Percentiles rank a stretch among this genome's conserved stretches.
Conservation (phyloP, 2,888 invertebrate genomes). For the Neoaliturus tenellus region DNA sequence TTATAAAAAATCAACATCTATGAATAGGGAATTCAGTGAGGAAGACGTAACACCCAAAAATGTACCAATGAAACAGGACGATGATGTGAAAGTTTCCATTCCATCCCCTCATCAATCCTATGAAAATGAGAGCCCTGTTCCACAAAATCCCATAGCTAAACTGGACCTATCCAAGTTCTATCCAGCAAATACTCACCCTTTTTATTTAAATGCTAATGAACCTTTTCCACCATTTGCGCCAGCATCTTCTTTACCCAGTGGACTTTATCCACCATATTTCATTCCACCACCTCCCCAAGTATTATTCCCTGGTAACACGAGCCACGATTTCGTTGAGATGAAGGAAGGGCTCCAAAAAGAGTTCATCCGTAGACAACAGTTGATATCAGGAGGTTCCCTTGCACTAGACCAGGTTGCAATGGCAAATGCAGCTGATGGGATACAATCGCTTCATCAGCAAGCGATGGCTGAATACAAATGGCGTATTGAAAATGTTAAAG, state of each 20-base stretch:
- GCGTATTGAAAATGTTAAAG: conserved; percentile 53
- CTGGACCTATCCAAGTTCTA: conserved; percentile 56
- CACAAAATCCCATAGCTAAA: conserved; percentile 43
- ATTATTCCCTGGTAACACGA: conserved; percentile 72
- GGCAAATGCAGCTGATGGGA: conserved; percentile 62
- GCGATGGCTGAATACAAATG: conserved; percentile 65
- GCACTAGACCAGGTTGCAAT: conserved; percentile 73
- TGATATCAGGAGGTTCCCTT: conserved; percentile 81
- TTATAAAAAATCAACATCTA: conserved; percentile 51
- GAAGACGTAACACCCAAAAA: background rate
- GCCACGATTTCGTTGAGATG: conserved; percentile 79
- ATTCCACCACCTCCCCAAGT: conserved; percentile 77
- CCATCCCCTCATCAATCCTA: conserved; percentile 19
- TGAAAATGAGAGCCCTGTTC: conserved; percentile 10
- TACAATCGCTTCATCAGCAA: conserved; percentile 67
- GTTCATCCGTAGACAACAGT: conserved; percentile 79
- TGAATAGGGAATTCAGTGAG: background rate
- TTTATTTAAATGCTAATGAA: conserved; percentile 47
- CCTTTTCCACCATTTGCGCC: conserved; percentile 55
- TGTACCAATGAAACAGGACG: background rate
- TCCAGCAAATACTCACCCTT: conserved; percentile 45
- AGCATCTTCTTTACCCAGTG: conserved; percentile 36
- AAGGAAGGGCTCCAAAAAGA: conserved; percentile 80
- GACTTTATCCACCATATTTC: conserved; percentile 75
- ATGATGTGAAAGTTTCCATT: conserved; percentile 36